Conservation (phyloP, 2,797 vertebrate species). For the Amazona ochrocephala region DNA sequence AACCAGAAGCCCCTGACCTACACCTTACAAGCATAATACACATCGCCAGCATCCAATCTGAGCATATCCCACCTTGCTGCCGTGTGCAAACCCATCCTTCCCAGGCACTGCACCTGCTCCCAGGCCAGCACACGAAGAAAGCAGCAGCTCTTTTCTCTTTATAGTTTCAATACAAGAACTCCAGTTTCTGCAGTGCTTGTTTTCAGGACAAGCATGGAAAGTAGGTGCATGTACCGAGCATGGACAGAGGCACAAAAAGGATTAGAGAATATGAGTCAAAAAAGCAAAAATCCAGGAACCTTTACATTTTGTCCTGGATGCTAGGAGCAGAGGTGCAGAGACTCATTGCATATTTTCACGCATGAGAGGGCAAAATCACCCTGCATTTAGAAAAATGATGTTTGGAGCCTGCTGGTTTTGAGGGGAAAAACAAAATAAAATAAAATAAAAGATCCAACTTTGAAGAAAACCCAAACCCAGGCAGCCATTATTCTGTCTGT, state of each 20-base stretch:
- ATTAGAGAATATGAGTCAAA: neutral
- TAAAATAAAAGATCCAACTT: neutral
- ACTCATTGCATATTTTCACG: neutral
- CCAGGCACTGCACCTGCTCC: accelerated
- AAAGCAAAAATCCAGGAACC: neutral
- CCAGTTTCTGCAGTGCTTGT: neutral
- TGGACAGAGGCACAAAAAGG: neutral
- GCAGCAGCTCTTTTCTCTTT: neutral
- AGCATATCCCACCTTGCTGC: accelerated
- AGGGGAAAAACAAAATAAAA: neutral
- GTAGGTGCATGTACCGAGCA: neutral
- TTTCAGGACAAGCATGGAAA: neutral
- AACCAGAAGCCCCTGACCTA: neutral
- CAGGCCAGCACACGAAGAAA: neutral
- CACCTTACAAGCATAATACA: neutral
- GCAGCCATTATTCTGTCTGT: constrained; percentile 21
- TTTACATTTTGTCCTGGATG: neutral
- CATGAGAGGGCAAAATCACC: neutral
- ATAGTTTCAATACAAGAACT: neutral
- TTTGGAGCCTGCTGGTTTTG: neutral
- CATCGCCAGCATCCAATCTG: neutral
- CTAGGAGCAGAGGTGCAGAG: neutral
- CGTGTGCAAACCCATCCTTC: neutral
- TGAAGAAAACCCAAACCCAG: neutral
- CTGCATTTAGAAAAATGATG: neutral